Percentiles rank a stretch among this genome's conserved stretches.
Conservation (phyloP, 2,113 vertebrate species). For the Paradisaea rubra region DNA sequence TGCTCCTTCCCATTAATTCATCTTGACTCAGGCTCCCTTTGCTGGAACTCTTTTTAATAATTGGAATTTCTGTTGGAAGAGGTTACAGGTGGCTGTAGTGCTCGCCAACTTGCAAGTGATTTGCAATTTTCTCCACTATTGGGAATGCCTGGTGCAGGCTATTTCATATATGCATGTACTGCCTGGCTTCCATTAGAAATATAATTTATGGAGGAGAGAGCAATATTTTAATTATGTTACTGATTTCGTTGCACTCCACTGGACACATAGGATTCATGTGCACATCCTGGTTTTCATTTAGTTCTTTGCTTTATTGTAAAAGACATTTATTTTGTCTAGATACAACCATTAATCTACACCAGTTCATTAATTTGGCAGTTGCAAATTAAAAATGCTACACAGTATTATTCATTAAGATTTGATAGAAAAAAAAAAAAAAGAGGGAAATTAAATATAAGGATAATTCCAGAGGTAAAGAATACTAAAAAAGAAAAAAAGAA, state of each 20-base stretch:
- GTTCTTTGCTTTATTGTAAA: not conserved
- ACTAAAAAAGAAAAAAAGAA: not conserved
- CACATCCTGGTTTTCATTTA: not conserved
- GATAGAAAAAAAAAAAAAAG: not conserved
- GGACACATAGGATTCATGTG: not conserved
- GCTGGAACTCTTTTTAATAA: slow-evolving; percentile 18
- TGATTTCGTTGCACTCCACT: not conserved
- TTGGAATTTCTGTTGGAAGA: slow-evolving; percentile 52
- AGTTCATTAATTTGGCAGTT: not conserved
- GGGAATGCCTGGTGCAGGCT: slow-evolving; percentile 22
- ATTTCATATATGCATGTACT: slow-evolving; percentile 15
- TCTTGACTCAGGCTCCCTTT: not conserved
- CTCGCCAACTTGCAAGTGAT: slow-evolving; percentile 26
- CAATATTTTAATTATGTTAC: slow-evolving; percentile 2
- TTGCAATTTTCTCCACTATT: slow-evolving; percentile 15
- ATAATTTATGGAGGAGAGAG: not conserved
- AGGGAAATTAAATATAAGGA: not conserved
- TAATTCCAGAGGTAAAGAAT: not conserved
- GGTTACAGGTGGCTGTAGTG: slow-evolving; percentile 15
- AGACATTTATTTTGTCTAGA: not conserved
- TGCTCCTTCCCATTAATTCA: not conserved
- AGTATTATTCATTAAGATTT: not conserved
- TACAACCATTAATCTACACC: not conserved
- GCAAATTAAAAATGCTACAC: not conserved
- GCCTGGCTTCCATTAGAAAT: slow-evolving; percentile 16